phyloP scores from a whole-genome alignment of 2,888 invertebrate genomes.

The Ophion slaviceki region DNA sequence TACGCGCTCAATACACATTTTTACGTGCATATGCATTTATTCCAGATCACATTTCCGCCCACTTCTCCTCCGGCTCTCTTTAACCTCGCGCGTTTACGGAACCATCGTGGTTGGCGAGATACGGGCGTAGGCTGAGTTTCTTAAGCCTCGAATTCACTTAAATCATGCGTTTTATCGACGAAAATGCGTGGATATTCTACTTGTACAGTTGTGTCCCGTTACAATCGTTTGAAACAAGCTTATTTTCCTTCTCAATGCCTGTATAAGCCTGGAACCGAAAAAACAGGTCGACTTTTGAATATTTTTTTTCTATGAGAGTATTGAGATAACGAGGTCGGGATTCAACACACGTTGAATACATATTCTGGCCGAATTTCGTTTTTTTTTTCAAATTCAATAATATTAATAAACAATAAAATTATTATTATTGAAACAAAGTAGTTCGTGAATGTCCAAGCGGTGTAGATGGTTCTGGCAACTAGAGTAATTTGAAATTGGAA shows the following conservation, averaged over 20 bases:
- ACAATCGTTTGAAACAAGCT: background rate
- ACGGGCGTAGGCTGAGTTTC: conserved; percentile 53
- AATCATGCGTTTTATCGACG: conserved; percentile 55
- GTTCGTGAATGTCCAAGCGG: too few relatives aligned
- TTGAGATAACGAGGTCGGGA: background rate
- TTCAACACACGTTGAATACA: background rate
- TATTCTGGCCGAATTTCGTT: too few relatives aligned
- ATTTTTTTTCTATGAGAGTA: background rate
- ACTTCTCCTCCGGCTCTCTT: conserved; percentile 25
- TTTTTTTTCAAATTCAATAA: too few relatives aligned
- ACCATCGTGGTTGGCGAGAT: background rate
- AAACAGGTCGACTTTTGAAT: background rate
- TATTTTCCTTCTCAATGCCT: background rate
- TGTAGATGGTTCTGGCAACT: too few relatives aligned
- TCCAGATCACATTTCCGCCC: conserved; percentile 64
- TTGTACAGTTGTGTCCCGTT: conserved; percentile 3
- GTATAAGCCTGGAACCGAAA: background rate
- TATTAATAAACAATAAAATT: too few relatives aligned
- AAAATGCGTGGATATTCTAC: conserved; percentile 12
- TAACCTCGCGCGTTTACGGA: conserved; percentile 4
- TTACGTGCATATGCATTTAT: conserved; percentile 38
- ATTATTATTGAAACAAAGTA: too few relatives aligned
- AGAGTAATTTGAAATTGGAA: too few relatives aligned
- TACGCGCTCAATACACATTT: conserved; percentile 32
- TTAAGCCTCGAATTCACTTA: conserved; percentile 48